Base-by-base conservation (phyloP, 2,113 vertebrate species). In the Setophaga coronata region DNA sequence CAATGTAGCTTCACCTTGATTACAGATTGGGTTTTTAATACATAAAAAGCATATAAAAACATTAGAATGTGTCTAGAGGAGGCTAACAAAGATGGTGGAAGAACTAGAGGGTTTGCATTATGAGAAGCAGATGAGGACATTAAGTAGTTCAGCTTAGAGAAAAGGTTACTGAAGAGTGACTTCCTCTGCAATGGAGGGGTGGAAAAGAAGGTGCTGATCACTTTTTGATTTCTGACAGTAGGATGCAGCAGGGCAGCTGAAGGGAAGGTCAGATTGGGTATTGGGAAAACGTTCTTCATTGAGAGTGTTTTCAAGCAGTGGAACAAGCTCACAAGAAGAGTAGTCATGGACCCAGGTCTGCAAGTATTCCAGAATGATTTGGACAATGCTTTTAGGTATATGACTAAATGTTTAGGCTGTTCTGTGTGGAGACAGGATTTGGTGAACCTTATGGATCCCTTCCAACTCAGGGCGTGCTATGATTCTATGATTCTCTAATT, bases 391-490 rank as follows among this genome's bases (percentile, higher is more conserved):
- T 38, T 69, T 48, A 60, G 15, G 12, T 29, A 38, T 4, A 19
- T 18, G 8, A 26, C 26, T 76, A 42, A 60, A 45, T 15, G 33
- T 65, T 50, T n/a, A 82, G 7, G 4, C 42, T 77, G 34, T 25
- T 29, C 40, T 69, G 4, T 69, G 25, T 58, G 28, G 24, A 77
- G 24, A 47, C 19, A 56, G 19, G 34, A 82, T 54, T 86, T 62
- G 17, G 14, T 21, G 31, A 53, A n/a, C 4, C 10, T 45, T 3
- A 1, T 19, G 18, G 2, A 3, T 57, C 4, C 10, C 21, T 79
- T 80, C 31, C 38, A 54, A 3, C 9, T 72, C 38, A 71, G 18
- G 7, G 28, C 66, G 20, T 57, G 33, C 24, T 57, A 16, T 51
- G 42, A n/a, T 40, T 40, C 48, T 43, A 3, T 38, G 28, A 40